Conservation (phyloP, 2,797 vertebrate genomes). For the Leucoraja ocellata region DNA sequence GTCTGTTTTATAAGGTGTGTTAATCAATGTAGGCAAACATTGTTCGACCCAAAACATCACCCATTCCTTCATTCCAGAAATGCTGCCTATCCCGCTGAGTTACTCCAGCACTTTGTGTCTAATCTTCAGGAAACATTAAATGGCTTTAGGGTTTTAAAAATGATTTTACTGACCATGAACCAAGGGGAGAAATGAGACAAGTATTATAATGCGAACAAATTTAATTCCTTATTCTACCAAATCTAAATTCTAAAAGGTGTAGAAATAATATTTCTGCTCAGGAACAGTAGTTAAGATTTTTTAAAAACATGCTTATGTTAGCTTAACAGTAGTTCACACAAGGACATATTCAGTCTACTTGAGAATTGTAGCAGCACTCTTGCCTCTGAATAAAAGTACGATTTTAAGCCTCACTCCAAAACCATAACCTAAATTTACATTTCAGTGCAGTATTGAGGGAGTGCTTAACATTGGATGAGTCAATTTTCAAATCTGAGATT, state of each 20-base stretch:
- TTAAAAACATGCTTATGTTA: no score
- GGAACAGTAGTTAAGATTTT: neutral
- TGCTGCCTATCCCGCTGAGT: no score
- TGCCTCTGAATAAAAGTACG: neutral
- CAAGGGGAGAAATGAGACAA: neutral
- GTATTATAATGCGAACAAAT: neutral
- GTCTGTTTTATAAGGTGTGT: neutral
- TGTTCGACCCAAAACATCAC: no score
- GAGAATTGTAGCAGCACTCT: neutral
- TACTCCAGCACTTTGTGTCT: no score
- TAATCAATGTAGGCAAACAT: neutral
- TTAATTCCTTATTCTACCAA: neutral
- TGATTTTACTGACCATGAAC: neutral
- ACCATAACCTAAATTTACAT: neutral
- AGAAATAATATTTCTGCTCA: neutral
- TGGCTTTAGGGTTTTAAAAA: neutral
- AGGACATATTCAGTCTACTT: neutral
- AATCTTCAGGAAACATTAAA: neutral
- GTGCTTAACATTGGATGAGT: neutral
- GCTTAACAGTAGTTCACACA: neutral
- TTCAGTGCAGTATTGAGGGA: neutral
- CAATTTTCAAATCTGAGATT: neutral
- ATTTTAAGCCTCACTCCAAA: no score
- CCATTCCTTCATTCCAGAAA: no score
- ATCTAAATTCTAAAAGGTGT: neutral